Conservation (phyloP, 2,888 invertebrate genomes). For the Orchestes rusci region DNA sequence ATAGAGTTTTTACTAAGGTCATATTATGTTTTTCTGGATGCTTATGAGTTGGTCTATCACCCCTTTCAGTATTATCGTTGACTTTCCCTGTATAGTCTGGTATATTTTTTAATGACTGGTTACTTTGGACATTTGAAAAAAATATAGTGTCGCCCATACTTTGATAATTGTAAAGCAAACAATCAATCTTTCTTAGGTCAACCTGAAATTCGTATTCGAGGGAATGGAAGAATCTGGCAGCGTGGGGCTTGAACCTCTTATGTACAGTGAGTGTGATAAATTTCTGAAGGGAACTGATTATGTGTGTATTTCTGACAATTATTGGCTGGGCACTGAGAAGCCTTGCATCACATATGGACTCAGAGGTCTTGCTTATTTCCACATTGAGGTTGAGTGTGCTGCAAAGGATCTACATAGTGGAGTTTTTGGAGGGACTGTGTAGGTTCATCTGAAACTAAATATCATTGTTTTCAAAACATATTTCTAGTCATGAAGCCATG, state of each 20-base stretch:
- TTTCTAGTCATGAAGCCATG: conserved; percentile 74
- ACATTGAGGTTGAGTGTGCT: conserved; percentile 81
- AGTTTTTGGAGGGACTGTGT: conserved; percentile 90
- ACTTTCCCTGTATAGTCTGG: not conserved
- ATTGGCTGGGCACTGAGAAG: conserved; percentile 95
- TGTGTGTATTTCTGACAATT: conserved; percentile 97
- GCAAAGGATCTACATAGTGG: conserved; percentile 93
- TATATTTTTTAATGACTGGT: not conserved
- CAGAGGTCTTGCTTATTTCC: conserved; percentile 88
- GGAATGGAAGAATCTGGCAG: conserved; percentile 99
- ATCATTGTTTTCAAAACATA: conserved; percentile 2
- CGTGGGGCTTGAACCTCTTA: conserved; percentile 84
- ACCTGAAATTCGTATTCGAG: conserved; percentile 87
- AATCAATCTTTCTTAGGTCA: conserved; percentile 41
- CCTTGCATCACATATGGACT: conserved; percentile 97
- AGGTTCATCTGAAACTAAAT: too few relatives aligned
- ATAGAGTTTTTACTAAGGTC: not conserved
- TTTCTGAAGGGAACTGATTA: conserved; percentile 83
- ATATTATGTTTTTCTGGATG: too few relatives aligned
- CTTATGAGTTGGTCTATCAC: too few relatives aligned
- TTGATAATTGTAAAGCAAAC: not conserved
- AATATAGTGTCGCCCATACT: not conserved
- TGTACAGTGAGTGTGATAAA: conserved; percentile 61
- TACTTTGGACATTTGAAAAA: not conserved
- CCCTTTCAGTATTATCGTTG: too few relatives aligned